Evolutionary conservation across 2,797 vertebrate genomes (phyloP).

Genomic region (Molossus molossus): DNA sequence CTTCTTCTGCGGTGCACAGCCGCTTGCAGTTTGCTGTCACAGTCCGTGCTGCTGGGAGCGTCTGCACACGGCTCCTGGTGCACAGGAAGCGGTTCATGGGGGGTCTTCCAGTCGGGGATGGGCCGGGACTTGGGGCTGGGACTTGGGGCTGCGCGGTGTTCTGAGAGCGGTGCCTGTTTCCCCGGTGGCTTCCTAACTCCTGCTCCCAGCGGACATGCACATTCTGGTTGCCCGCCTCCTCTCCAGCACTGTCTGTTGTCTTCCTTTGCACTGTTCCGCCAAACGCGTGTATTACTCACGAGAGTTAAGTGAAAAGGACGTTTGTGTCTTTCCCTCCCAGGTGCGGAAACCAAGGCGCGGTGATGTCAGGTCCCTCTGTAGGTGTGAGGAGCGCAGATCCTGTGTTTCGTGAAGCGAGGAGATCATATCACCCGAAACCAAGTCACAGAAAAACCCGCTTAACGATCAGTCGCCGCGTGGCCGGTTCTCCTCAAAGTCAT

Average conservation of each 20-base stretch:
- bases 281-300: not conserved
- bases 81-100: not conserved
- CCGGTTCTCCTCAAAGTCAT: not conserved
- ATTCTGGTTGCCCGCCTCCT: accelerated
- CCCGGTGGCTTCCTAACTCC: not conserved
- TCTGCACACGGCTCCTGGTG: not conserved
- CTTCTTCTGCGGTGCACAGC: not conserved
- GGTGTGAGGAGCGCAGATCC: not conserved
- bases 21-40: not conserved
- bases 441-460: not conserved
- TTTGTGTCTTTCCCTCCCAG: not conserved
- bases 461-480: accelerated
- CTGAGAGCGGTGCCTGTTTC: not conserved
- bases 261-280: not conserved
- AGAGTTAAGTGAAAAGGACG: not conserved
- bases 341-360: not conserved
- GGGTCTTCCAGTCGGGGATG: not conserved
- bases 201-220: too few species aligned
- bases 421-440: not conserved
- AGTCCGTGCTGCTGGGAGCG: not conserved
- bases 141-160: not conserved
- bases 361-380: not conserved
- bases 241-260: not conserved
- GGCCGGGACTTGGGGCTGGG: not conserved
- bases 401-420: not conserved